Evolutionary conservation across 2,888 invertebrate genomes (phyloP).

Genomic region (Macrophya annulata): DNA sequence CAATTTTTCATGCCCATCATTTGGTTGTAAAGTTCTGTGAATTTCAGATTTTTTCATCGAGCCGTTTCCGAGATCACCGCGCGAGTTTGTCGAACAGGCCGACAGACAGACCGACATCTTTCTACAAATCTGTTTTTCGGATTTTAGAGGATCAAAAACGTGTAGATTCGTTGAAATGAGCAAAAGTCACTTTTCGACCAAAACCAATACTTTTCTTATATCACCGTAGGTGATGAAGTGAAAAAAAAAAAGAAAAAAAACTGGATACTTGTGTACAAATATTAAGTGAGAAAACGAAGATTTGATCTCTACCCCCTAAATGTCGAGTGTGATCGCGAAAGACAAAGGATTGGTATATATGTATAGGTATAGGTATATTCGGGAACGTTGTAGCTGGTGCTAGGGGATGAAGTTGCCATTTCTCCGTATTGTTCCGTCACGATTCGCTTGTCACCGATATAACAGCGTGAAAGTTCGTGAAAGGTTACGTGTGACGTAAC

Average conservation of each 20-base stretch:
- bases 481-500: constrained; percentile 37
- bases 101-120: too few species aligned
- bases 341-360: constrained; percentile 26
- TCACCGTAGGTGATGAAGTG: too few species aligned
- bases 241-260: not conserved
- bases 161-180: too few species aligned
- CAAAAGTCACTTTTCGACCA: too few species aligned
- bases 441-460: constrained; percentile 51
- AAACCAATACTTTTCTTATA: too few species aligned
- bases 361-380: not conserved
- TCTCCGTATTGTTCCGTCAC: constrained; percentile 45
- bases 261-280: not conserved
- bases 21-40: too few species aligned
- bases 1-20: too few species aligned
- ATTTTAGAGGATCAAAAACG: too few species aligned
- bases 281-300: constrained; percentile 14
- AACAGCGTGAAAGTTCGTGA: constrained; percentile 39
- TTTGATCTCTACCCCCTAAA: constrained; percentile 11
- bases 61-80: too few species aligned
- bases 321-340: constrained; percentile 27
- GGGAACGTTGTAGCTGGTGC: not conserved
- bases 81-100: too few species aligned
- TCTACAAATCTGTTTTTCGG: too few species aligned
- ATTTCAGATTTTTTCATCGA: too few species aligned
- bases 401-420: constrained; percentile 43